Base-by-base conservation (phyloP, 35 echinoderm and acorn worm genomes). In the Lytechinus variegatus region DNA sequence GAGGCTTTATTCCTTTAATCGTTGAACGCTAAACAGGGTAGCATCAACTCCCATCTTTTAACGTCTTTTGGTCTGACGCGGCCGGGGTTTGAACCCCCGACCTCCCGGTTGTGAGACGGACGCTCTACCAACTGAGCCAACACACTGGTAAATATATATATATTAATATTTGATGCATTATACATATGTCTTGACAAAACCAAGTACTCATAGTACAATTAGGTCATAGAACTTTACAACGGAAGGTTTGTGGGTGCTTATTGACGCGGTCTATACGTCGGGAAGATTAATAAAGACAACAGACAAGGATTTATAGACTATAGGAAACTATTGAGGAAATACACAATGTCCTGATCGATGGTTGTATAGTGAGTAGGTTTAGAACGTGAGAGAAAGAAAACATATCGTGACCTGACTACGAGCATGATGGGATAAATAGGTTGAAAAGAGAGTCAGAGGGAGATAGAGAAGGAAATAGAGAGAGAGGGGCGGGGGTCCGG, bases 381-480 rank as follows among this genome's bases (percentile, higher is more conserved):
- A 79, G 66, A 79, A n/a, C 66, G 66, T 79, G 66, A 79, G 66
- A 79, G 66, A 79, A n/a, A 79, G 66, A n/a, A 19, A 79, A 79
- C 7, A 16, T n/a, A 44, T 44, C 0, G 33, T 44, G 0, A 44
- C 33, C 33, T 44, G 33, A 44, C 33, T 44, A 44, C 33, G 33
- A 79, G 66, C 33, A 79, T 24, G 66, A 8, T 79, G 19, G 66
- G 16, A 19, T n/a, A 5, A 7, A 27, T n/a, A 6, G 66, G 6
- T 19, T 79, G 66, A 6, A 6, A 44, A 44, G 33, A 44, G 33
- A 16, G 66, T n/a, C 19, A 79, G 66, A 71, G 61, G 21, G 11
- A 71, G 61, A 71, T 14, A 71, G 13, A 24, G 14, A 71, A 14
- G n/a, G 19, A 79, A 19, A 79, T 16, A 79, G 66, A 79, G 61